These are phyloP conservation scores for Hiodon alosoides DNA, from an alignment of 2,113 vertebrate species.

Conservation along the genomic window DNA sequence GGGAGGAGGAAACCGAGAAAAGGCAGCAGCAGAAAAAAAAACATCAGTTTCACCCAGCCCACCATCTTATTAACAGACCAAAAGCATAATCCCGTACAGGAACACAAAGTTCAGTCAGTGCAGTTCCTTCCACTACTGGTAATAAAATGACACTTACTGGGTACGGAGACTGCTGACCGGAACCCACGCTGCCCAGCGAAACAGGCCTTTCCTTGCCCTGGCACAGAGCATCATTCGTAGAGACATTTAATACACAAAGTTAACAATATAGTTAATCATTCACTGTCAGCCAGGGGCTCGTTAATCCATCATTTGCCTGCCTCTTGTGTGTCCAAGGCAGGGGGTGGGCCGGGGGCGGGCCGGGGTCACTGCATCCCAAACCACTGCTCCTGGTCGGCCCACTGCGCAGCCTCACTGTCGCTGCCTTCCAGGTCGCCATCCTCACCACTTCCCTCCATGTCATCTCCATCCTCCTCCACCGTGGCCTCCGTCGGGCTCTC, in stretches of 20 bases:
- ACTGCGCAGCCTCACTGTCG: conserved; percentile 94
- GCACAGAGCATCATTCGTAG: too few relatives aligned
- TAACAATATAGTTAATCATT: too few relatives aligned
- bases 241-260: too few relatives aligned
- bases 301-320: too few relatives aligned
- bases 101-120: not conserved
- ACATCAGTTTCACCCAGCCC: not conserved
- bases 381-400: conserved; percentile 98
- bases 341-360: not conserved
- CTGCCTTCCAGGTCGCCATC: conserved; percentile 96
- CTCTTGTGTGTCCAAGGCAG: not conserved
- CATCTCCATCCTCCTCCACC: conserved; percentile 93
- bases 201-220: too few relatives aligned
- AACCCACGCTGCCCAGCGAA: too few relatives aligned
- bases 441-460: conserved; percentile 98
- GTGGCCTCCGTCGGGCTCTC: conserved; percentile 94
- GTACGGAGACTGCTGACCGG: too few relatives aligned
- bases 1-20: not conserved
- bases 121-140: not conserved
- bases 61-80: not conserved
- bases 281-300: too few relatives aligned
- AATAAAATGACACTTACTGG: not conserved
- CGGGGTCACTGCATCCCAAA: conserved; percentile 89
- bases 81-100: not conserved
- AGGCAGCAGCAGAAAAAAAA: not conserved